phyloP scores from a whole-genome alignment of 2,888 invertebrate genomes.

The Xanthia togata region DNA sequence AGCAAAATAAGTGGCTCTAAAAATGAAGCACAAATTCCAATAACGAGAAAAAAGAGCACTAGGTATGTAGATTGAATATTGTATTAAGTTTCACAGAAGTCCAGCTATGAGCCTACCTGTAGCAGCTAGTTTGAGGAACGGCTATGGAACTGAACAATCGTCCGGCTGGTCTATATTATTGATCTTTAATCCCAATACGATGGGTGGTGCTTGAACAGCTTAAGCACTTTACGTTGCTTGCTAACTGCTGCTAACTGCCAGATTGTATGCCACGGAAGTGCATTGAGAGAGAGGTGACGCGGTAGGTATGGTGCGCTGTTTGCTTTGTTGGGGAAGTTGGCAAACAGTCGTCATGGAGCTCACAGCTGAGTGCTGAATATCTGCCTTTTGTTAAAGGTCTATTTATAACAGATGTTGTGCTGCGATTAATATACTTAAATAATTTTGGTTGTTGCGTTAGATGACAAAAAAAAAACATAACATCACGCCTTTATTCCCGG shows the following conservation, averaged over 20 bases:
- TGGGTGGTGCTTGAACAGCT: background rate
- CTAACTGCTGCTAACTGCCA: conserved; percentile 8
- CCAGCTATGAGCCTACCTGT: background rate
- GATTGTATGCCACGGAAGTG: conserved; percentile 16
- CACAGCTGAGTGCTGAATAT: background rate
- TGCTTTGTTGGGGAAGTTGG: conserved; percentile 6
- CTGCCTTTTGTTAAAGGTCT: background rate
- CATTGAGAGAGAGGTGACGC: conserved; percentile 5
- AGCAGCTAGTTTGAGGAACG: background rate
- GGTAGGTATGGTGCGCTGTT: background rate
- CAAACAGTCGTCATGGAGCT: background rate
- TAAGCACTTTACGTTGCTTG: conserved; percentile 19
- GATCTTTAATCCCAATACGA: conserved; percentile 19
- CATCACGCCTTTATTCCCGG: background rate
- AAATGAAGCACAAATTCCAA: conserved; percentile 30
- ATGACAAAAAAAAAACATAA: background rate
- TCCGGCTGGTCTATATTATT: conserved; percentile 14
- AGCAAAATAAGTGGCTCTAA: conserved; percentile 32
- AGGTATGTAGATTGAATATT: conserved; percentile 23
- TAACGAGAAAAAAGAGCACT: conserved; percentile 22
- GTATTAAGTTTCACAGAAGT: background rate
- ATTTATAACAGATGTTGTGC: conserved; percentile 1
- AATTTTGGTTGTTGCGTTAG: background rate
- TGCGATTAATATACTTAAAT: background rate
- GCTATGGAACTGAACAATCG: conserved; percentile 6